phyloP scores from a whole-genome alignment of 2,888 invertebrate genomes.

The Dendrolimus houi region DNA sequence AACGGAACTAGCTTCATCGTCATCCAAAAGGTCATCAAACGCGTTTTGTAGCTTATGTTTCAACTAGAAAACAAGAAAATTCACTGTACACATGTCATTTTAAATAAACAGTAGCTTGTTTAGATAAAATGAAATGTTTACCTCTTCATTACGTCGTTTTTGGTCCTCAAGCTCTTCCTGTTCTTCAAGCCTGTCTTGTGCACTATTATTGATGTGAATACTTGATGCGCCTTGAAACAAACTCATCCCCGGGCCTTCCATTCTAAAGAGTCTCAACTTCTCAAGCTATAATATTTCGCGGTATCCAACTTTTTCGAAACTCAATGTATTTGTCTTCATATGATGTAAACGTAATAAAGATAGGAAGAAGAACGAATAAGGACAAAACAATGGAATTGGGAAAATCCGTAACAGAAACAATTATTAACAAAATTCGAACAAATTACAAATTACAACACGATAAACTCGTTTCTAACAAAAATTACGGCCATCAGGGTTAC shows the following conservation, averaged over 20 bases:
- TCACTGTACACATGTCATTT: background rate
- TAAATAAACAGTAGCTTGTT: background rate
- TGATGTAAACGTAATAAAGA: background rate
- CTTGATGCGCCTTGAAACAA: slow-evolving; percentile 81
- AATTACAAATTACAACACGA: too few relatives aligned
- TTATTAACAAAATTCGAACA: too few relatives aligned
- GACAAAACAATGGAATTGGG: background rate
- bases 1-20: slow-evolving; percentile 79
- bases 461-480: too few relatives aligned
- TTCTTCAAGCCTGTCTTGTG: slow-evolving; percentile 79
- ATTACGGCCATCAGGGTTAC: too few relatives aligned
- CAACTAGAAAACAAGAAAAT: slow-evolving; percentile 62
- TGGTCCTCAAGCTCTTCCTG: slow-evolving; percentile 82
- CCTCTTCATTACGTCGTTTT: slow-evolving; percentile 80
- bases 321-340: background rate
- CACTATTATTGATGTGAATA: slow-evolving; percentile 79
- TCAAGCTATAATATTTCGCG: background rate
- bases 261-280: slow-evolving; percentile 17
- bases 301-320: background rate
- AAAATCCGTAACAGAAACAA: background rate
- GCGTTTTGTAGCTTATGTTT: slow-evolving; percentile 79
- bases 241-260: slow-evolving; percentile 81
- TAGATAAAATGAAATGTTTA: slow-evolving; percentile 24
- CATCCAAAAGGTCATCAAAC: slow-evolving; percentile 81
- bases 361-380: background rate